Conservation (phyloP, 2,113 vertebrate species). For the Rhegmatorhina hoffmannsi region DNA sequence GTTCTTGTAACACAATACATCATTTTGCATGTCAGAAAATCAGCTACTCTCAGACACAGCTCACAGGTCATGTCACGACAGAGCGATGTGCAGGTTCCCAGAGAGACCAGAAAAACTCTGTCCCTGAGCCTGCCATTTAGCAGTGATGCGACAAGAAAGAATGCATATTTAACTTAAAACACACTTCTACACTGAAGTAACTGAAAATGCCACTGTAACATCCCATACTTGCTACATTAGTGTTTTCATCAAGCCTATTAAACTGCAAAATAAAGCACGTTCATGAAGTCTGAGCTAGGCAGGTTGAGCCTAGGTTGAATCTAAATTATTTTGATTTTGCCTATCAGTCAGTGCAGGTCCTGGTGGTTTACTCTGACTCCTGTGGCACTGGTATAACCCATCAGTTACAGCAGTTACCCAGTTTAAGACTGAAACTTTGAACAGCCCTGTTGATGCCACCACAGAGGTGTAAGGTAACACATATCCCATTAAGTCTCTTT, state of each 20-base stretch:
- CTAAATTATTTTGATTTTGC: background rate
- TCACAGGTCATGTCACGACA: conserved; percentile 54
- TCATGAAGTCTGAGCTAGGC: background rate
- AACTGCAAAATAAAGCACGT: background rate
- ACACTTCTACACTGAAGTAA: conserved; percentile 12
- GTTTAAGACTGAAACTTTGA: background rate
- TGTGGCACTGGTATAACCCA: background rate
- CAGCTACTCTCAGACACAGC: conserved; percentile 72
- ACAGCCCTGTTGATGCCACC: background rate
- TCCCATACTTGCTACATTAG: background rate
- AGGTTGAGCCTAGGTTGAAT: background rate
- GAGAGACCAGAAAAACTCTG: conserved; percentile 53
- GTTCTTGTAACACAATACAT: conserved; percentile 59
- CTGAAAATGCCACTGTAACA: conserved; percentile 18
- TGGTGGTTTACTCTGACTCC: background rate
- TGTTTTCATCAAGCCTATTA: background rate
- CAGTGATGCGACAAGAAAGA: conserved; percentile 69
- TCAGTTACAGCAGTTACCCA: background rate
- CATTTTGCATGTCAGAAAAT: conserved; percentile 64
- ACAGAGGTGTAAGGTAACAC: background rate
- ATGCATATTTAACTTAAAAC: conserved; percentile 63
- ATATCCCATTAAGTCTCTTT: background rate
- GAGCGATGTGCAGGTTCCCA: conserved; percentile 67
- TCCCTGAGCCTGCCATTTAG: conserved; percentile 65
- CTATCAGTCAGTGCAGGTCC: background rate